phyloP scores from a whole-genome alignment of 37 sponge, comb jelly and placozoan genomes.

The Tethya wilhelma region DNA sequence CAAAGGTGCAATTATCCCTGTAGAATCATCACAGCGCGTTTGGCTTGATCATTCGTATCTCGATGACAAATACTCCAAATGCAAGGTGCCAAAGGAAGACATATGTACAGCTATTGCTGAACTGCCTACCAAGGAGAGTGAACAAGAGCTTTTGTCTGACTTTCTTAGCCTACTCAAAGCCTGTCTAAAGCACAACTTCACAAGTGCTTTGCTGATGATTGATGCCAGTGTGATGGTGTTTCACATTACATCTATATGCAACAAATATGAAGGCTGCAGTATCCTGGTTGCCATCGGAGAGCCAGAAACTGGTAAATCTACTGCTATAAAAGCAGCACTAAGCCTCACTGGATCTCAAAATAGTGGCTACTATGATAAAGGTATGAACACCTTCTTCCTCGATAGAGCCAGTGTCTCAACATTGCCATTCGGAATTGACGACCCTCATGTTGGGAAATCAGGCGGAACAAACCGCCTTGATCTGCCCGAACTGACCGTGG shows the following conservation, averaged over 20 bases:
- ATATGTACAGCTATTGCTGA: background rate
- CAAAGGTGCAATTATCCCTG: background rate
- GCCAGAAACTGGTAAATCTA: constrained; percentile 22
- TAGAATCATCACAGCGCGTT: background rate
- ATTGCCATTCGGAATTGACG: constrained; percentile 21
- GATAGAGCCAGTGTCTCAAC: background rate
- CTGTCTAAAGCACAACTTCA: background rate
- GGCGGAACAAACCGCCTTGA: background rate
- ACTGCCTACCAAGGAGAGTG: background rate
- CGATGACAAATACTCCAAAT: background rate
- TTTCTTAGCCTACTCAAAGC: background rate
- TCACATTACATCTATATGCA: background rate
- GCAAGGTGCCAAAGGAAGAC: background rate
- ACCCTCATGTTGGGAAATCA: background rate
- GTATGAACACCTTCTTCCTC: constrained; percentile 3
- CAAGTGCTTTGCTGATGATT: background rate
- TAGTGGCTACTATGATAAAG: background rate
- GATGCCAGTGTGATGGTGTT: constrained; percentile 5
- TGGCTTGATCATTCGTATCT: background rate
- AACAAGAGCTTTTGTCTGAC: background rate
- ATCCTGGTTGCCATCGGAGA: constrained; percentile 18
- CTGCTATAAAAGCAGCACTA: constrained; percentile 3
- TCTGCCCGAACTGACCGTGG: background rate
- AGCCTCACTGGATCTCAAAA: too few species aligned
- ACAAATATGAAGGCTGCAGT: background rate